Evolutionary conservation across 2,888 invertebrate genomes (phyloP).

Genomic region (Serrognathus titanus): DNA sequence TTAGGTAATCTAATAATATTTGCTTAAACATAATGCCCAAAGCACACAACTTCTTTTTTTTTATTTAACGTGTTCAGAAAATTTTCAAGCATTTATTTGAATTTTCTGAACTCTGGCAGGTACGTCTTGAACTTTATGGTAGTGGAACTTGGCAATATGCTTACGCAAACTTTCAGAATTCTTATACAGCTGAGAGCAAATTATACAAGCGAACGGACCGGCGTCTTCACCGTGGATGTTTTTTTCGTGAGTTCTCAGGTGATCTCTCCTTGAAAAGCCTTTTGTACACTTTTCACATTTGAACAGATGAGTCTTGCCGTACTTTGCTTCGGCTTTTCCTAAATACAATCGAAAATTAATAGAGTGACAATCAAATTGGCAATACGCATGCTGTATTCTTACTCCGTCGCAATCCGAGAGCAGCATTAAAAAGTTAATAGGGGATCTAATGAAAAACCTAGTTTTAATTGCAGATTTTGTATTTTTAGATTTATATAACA

Average conservation of each 20-base stretch:
- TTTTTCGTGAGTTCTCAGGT: slow-evolving; percentile 49
- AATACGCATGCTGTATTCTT: slow-evolving; percentile 29
- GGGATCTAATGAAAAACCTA: not conserved
- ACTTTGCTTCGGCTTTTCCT: slow-evolving; percentile 38
- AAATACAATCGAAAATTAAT: slow-evolving; percentile 36
- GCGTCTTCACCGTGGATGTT: slow-evolving; percentile 51
- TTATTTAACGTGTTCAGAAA: not conserved
- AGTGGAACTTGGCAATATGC: slow-evolving; percentile 50
- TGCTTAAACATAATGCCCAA: not conserved
- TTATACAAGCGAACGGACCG: slow-evolving; percentile 48
- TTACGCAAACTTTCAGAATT: slow-evolving; percentile 50
- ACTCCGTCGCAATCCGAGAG: slow-evolving; percentile 26
- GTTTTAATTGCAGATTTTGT: not conserved
- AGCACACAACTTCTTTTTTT: not conserved
- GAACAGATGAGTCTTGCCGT: slow-evolving; percentile 33
- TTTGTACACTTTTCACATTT: slow-evolving; percentile 47
- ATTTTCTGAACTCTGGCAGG: slow-evolving; percentile 13
- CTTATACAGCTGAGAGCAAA: slow-evolving; percentile 49
- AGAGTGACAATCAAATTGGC: slow-evolving; percentile 10
- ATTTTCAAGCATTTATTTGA: slow-evolving; percentile 13
- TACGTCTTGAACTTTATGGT: slow-evolving; percentile 22
- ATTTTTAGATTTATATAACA: too few relatives aligned
- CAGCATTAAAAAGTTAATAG: slow-evolving; percentile 18
- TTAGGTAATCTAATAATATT: not conserved
- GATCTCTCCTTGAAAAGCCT: slow-evolving; percentile 47